Base-by-base conservation (phyloP, 2,888 invertebrate species). In the Resseliella maxima region DNA sequence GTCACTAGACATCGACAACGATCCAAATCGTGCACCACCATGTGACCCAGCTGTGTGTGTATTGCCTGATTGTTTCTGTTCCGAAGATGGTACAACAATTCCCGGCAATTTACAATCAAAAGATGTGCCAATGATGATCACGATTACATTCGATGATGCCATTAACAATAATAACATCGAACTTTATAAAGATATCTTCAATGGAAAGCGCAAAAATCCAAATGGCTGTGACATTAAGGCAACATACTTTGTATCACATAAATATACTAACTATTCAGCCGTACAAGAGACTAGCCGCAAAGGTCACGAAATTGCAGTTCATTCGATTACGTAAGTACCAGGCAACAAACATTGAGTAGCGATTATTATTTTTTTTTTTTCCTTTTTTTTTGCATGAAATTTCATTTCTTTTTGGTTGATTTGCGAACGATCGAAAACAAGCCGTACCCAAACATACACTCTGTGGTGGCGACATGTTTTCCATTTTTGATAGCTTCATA, bases 141-240 rank as follows among this genome's bases (percentile, higher is more conserved):
- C 96, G 87, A 95, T 98, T 90, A 97, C 97, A 86, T 98, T 98
- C 90, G 97, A 98, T 90, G 97, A 97, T 89, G 97, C 97, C 89
- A 96, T 98, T 91, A 98, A 98, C 91, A 97, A 97, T 92, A 97
- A 98, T 92, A 98, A 98, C 92, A 97, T 97, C 90, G 97, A 96
- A 89, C 92, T 98, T 86, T 98, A 97, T 93, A 96, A 96, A 90
- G 97, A 97, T 89, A 97, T 98, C 88, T 97, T 98, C 92, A 96
- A 95, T 90, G 94, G 95, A 87, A 95, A 96, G 89, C 94, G 97
- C 88, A 96, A 96, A 91, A 98, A 98, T 90, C 97, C 97, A 86
- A 98, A 98, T 90, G 97, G 97, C 87, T 98, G 97, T 91, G 96
- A 97, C 90, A 97, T 98, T 91, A 97, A 96, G 91, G 95, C 96